Conservation (phyloP, 1,140 invertebrate genomes). For the Thaumetopoea pityocampa region DNA sequence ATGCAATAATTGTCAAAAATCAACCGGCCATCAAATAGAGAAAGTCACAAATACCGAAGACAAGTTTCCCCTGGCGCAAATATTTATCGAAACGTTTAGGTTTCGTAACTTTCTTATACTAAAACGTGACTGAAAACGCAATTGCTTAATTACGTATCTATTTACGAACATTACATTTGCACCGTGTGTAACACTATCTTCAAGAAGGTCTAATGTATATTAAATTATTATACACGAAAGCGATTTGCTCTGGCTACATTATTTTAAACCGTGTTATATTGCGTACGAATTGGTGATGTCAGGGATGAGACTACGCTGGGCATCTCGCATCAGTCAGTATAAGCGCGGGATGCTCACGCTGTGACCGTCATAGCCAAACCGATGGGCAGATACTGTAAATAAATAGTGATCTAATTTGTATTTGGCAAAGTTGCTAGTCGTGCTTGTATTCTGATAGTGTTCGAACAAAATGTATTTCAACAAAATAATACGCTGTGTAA, state of each 20-base stretch:
- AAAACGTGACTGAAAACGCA: constrained; percentile 17
- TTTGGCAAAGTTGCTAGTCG: constrained; percentile 55
- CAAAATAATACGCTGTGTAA: no score
- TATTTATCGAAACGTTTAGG: constrained; percentile 25
- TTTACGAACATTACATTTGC: no score
- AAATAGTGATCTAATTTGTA: constrained; percentile 75
- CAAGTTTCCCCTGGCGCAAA: constrained; percentile 30
- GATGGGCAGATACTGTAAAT: constrained; percentile 51
- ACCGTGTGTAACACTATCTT: no score
- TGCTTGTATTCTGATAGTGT: constrained; percentile 25
- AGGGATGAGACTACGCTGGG: constrained; percentile 37
- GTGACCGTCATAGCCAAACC: constrained; percentile 39
- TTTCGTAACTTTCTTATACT: constrained; percentile 26
- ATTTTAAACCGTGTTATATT: constrained; percentile 18
- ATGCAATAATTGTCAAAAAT: constrained; percentile 18
- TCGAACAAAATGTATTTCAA: no score
- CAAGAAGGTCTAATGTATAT: neutral
- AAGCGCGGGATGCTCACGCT: constrained; percentile 40
- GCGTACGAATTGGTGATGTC: constrained; percentile 37
- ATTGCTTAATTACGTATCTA: constrained; percentile 13
- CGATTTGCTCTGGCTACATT: constrained; percentile 7
- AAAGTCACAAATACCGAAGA: constrained; percentile 36
- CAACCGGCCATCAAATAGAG: constrained; percentile 25
- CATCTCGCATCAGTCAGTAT: constrained; percentile 36
- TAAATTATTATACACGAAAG: constrained; percentile 1